phyloP scores from a whole-genome alignment of 2,797 vertebrate species.

The Poecilia gillii region DNA sequence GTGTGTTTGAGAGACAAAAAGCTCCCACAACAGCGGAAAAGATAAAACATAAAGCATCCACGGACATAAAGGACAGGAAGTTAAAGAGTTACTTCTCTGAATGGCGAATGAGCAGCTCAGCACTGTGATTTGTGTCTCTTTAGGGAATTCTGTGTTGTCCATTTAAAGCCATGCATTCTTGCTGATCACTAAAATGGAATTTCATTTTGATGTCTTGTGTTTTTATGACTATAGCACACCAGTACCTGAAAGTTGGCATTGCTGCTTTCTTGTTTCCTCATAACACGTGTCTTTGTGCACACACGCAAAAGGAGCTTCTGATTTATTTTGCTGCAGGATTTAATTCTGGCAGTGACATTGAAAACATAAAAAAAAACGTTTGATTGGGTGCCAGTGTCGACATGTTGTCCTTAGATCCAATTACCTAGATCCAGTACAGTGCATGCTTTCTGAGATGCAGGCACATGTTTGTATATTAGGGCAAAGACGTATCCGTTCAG shows the following conservation, averaged over 20 bases:
- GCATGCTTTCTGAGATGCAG: conserved; percentile 32
- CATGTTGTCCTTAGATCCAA: conserved; percentile 66
- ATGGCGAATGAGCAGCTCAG: background rate
- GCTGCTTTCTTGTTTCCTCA: conserved; percentile 21
- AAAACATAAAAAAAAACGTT: conserved; percentile 37
- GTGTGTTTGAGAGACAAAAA: conserved; percentile 5
- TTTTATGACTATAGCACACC: conserved; percentile 27
- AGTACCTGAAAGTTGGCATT: conserved; percentile 18
- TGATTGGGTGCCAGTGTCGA: conserved; percentile 69
- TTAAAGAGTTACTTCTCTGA: conserved; percentile 44
- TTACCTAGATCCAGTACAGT: conserved; percentile 52
- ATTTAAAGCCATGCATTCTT: conserved; percentile 24
- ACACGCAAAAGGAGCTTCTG: conserved; percentile 8
- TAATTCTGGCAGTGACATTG: conserved; percentile 57
- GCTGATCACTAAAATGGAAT: conserved; percentile 5
- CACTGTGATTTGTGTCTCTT: background rate
- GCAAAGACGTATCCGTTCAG: background rate
- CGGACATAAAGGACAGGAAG: conserved; percentile 59
- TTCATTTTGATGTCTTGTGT: conserved; percentile 21
- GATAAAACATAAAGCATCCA: conserved; percentile 53
- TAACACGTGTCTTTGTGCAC: conserved; percentile 17
- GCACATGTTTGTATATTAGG: conserved; percentile 7
- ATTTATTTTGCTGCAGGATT: conserved; percentile 49
- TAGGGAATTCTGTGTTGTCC: conserved; percentile 13
- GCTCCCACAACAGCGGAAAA: conserved; percentile 44